Conservation (phyloP, 2,797 vertebrate genomes). For the Orientallactaga sibirica region DNA sequence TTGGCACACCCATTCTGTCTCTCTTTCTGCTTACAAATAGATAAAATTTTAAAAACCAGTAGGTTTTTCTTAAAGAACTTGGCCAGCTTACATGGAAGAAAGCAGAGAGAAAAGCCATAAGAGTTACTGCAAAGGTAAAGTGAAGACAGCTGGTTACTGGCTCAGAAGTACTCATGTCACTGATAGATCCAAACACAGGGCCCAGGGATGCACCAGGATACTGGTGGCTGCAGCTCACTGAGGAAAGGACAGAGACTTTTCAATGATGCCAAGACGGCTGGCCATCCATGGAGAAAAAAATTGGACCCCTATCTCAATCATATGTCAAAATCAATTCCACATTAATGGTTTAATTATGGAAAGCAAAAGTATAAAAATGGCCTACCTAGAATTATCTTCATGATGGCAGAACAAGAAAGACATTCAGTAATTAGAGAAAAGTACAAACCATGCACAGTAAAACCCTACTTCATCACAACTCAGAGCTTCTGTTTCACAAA, state of each 20-base stretch:
- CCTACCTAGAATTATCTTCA: not conserved
- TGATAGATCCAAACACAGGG: not conserved
- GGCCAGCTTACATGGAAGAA: slow-evolving; percentile 13
- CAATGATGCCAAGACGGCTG: not conserved
- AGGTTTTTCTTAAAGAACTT: not conserved
- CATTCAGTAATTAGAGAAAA: slow-evolving; percentile 1
- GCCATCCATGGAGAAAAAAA: slow-evolving; percentile 43
- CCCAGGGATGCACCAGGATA: not conserved
- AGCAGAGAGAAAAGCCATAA: not conserved
- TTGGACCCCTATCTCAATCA: not conserved
- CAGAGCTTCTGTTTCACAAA: slow-evolving; percentile 60
- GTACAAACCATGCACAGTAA: slow-evolving; percentile 56
- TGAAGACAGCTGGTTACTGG: not conserved
- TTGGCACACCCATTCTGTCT: no score
- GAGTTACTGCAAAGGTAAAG: slow-evolving; percentile 4
- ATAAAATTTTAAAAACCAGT: no score
- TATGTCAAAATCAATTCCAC: not conserved
- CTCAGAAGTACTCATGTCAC: not conserved
- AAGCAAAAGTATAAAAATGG: slow-evolving; percentile 43
- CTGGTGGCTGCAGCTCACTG: not conserved
- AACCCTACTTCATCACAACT: slow-evolving; percentile 63
- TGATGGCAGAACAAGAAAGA: slow-evolving; percentile 12
- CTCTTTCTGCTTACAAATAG: no score
- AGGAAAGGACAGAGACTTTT: slow-evolving; percentile 22
- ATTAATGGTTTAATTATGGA: slow-evolving; percentile 42